Percentiles rank a stretch among this genome's conserved stretches.
Conservation (phyloP, 2,113 vertebrate genomes). For the Aegithalos caudatus region DNA sequence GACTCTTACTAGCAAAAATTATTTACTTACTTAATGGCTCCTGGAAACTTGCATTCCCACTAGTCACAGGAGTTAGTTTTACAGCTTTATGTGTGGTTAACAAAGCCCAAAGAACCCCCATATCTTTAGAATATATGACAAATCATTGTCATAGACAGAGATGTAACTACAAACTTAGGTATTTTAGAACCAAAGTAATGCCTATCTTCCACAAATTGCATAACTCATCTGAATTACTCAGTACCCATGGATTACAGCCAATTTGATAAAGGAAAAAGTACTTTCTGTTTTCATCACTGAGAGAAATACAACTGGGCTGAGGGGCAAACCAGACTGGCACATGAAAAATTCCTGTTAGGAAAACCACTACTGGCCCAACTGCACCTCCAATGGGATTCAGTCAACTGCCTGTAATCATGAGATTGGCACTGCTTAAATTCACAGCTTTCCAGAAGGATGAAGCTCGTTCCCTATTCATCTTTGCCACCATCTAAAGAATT, state of each 20-base stretch:
- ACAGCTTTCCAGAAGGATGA: slow-evolving; percentile 18
- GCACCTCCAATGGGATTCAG: not conserved
- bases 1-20: not conserved
- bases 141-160: not conserved
- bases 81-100: not conserved
- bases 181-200: not conserved
- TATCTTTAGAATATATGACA: not conserved
- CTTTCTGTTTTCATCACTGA: not conserved
- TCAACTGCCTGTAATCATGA: not conserved
- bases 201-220: not conserved
- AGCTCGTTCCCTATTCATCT: slow-evolving; percentile 43
- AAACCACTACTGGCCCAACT: slow-evolving; percentile 8
- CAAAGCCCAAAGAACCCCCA: not conserved
- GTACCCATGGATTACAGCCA: not conserved
- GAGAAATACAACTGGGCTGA: not conserved
- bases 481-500: slow-evolving; percentile 45
- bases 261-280: not conserved
- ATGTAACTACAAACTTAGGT: not conserved
- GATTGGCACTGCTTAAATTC: slow-evolving; percentile 35
- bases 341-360: not conserved
- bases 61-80: not conserved
- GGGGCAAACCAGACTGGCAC: not conserved
- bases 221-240: not conserved
- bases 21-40: not conserved
- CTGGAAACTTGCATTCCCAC: not conserved